These are phyloP conservation scores for Serripes groenlandicus DNA, from an alignment of 2,888 invertebrate genomes.

Conservation along the genomic window DNA sequence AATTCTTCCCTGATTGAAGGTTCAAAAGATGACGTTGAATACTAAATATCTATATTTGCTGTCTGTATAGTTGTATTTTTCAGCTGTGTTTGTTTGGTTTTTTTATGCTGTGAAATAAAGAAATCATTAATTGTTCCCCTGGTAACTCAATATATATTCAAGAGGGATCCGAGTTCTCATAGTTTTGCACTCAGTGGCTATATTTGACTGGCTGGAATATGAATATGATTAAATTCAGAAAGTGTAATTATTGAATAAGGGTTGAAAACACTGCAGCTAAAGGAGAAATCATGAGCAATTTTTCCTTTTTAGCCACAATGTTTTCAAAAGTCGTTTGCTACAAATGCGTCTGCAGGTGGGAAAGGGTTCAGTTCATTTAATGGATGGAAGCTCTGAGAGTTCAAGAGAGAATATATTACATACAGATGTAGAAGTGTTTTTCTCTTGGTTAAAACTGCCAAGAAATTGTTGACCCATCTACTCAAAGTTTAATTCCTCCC, in stretches of 20 bases:
- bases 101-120: too few relatives aligned
- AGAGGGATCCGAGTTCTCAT: too few relatives aligned
- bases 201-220: too few relatives aligned
- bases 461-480: conserved; percentile 5
- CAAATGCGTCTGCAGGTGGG: not conserved
- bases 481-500: not conserved
- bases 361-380: conserved; percentile 10
- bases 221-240: too few relatives aligned
- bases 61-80: too few relatives aligned
- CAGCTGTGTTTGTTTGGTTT: too few relatives aligned
- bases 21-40: too few relatives aligned
- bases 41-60: too few relatives aligned
- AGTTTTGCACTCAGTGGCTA: too few relatives aligned
- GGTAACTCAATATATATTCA: too few relatives aligned
- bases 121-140: too few relatives aligned
- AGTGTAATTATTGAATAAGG: not conserved
- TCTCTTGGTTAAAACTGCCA: not conserved
- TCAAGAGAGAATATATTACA: conserved; percentile 12
- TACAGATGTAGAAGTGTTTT: conserved; percentile 7
- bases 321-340: not conserved
- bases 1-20: too few relatives aligned
- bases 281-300: not conserved
- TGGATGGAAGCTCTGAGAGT: not conserved
- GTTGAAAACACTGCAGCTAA: not conserved
- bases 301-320: not conserved